A percentile compares a stretch with the other conserved stretches of the same genome.
phyloP scores from a whole-genome alignment of 1,140 invertebrate species.

The Dreissena polymorpha region DNA sequence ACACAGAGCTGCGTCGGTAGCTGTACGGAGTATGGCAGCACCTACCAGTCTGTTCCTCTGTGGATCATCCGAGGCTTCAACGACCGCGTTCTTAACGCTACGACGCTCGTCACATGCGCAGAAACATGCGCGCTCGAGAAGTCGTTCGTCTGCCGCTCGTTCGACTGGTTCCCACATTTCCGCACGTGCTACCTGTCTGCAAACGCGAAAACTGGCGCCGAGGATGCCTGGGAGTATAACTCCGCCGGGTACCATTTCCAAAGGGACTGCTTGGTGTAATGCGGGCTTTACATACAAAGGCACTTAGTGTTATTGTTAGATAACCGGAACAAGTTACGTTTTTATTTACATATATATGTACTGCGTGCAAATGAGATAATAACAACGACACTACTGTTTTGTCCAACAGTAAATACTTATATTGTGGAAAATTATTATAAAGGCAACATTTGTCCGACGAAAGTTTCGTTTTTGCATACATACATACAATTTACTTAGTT shows the following conservation, averaged over 20 bases:
- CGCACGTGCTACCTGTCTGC: constrained; percentile 22
- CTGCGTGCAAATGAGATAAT: no score
- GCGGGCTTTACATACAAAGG: no score
- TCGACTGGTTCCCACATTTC: constrained; percentile 43
- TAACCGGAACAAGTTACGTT: no score
- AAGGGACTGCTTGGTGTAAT: constrained; percentile 15
- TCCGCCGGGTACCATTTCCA: constrained; percentile 33
- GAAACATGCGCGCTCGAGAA: not conserved
- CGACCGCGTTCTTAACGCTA: not conserved
- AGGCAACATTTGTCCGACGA: no score
- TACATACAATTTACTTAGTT: no score
- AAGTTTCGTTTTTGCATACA: no score
- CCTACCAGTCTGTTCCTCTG: constrained; percentile 21
- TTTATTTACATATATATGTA: no score
- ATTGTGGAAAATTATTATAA: no score
- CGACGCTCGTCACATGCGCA: constrained; percentile 10
- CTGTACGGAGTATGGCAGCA: constrained; percentile 24
- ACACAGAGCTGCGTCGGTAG: not conserved
- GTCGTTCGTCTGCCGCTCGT: constrained; percentile 22
- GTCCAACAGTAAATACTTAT: no score
- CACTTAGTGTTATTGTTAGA: no score
- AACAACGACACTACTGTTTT: no score
- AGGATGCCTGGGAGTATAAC: constrained; percentile 38
- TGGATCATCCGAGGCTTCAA: constrained; percentile 38
- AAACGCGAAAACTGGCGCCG: not conserved